A percentile compares a stretch with the other conserved stretches of the same genome.
phyloP scores from a whole-genome alignment of 2,113 vertebrate species.

The Onychorhynchus coronatus region DNA sequence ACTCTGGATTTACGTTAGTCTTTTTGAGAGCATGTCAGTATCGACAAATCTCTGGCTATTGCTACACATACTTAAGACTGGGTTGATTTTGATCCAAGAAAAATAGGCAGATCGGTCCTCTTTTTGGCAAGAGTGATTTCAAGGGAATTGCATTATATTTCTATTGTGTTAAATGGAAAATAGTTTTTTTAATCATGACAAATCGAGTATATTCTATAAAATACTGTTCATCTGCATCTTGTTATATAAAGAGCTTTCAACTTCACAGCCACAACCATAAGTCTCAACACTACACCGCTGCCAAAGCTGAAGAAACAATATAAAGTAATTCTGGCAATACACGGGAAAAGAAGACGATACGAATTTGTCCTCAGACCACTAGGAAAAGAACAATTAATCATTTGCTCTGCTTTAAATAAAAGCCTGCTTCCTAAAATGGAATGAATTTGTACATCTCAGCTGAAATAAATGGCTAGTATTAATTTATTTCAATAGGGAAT shows the following conservation, averaged over 20 bases:
- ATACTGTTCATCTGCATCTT: not conserved
- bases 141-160: not conserved
- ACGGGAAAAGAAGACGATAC: not conserved
- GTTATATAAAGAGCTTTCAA: not conserved
- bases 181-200: not conserved
- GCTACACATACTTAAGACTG: not conserved
- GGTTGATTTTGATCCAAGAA: not conserved
- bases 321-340: not conserved
- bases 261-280: not conserved
- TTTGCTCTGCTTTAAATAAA: constrained; percentile 1
- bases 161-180: constrained; percentile 17
- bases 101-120: not conserved
- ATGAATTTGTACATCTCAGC: not conserved
- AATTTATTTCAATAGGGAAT: not conserved
- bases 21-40: not conserved
- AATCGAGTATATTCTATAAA: constrained; percentile 2
- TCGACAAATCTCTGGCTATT: not conserved
- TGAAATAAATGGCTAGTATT: not conserved
- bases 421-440: not conserved
- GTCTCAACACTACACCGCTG: not conserved
- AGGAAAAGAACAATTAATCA: not conserved
- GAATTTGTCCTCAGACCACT: not conserved
- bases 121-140: not conserved
- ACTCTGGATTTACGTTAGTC: not conserved
- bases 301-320: not conserved